Percentiles rank a stretch among this genome's conserved stretches.
Evolutionary conservation across 2,888 invertebrate genomes (phyloP).

Genomic region (Noctua fimbriata): DNA sequence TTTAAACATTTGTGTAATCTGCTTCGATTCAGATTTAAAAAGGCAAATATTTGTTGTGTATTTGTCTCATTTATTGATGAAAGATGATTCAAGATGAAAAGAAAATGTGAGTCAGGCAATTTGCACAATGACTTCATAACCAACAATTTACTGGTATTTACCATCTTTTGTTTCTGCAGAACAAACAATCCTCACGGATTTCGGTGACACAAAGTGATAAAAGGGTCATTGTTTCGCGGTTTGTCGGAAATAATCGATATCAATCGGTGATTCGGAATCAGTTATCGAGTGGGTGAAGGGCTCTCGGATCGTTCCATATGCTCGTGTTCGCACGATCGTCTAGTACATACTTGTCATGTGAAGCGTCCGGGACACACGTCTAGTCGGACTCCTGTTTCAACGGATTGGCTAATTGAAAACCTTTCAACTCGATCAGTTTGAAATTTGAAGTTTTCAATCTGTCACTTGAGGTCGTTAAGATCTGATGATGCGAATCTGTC

Average conservation of each 20-base stretch:
- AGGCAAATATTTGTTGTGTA: not conserved
- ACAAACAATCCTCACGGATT: constrained; percentile 48
- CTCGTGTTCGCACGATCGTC: constrained; percentile 75
- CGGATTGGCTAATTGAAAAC: constrained; percentile 81
- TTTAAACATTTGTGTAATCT: not conserved
- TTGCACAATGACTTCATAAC: not conserved
- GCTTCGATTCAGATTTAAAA: not conserved
- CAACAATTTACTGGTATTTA: constrained; percentile 29
- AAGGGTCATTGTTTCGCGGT: constrained; percentile 77
- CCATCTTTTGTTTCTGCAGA: constrained; percentile 27
- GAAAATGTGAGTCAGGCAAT: not conserved
- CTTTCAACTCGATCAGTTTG: constrained; percentile 70
- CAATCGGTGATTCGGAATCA: constrained; percentile 81
- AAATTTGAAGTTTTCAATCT: constrained; percentile 63
- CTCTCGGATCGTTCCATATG: constrained; percentile 77
- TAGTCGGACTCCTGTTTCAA: constrained; percentile 72
- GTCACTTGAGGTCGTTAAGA: constrained; percentile 50
- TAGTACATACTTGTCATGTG: constrained; percentile 77
- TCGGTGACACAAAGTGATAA: constrained; percentile 69
- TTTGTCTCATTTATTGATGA: not conserved
- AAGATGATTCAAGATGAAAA: not conserved
- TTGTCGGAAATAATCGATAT: constrained; percentile 78
- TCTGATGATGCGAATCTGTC: constrained; percentile 29
- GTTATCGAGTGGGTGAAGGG: constrained; percentile 79
- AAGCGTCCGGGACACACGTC: constrained; percentile 77